phyloP scores from a whole-genome alignment of 2,888 invertebrate genomes.

The Cephus spinipes region DNA sequence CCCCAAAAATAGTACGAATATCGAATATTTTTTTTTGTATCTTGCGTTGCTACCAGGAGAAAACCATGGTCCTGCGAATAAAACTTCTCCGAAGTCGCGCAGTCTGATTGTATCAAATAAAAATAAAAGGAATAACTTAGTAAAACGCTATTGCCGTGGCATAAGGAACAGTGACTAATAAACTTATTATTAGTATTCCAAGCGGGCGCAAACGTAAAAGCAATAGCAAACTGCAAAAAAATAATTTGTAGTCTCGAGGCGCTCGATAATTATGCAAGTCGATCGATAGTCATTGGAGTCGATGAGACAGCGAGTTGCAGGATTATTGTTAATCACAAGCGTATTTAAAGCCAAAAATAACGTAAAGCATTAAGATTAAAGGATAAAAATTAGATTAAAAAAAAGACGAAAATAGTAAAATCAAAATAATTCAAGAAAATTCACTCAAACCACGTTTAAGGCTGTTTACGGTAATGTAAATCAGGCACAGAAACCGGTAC shows the following conservation, averaged over 20 bases:
- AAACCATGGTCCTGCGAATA: not conserved
- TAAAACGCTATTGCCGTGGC: not conserved
- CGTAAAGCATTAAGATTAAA: not conserved
- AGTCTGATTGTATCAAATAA: not conserved
- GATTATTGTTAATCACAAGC: not conserved
- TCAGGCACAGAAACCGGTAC: not conserved
- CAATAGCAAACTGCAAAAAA: not conserved
- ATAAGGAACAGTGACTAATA: not conserved
- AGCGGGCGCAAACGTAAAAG: not conserved
- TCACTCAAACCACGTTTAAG: not conserved
- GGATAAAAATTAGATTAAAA: not conserved
- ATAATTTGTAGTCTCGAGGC: not conserved
- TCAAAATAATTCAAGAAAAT: not conserved
- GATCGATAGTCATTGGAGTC: not conserved
- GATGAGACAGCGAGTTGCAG: not conserved
- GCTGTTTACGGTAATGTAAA: not conserved
- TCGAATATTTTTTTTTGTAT: not conserved
- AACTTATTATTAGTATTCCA: not conserved
- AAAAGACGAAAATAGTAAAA: not conserved
- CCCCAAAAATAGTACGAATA: not conserved
- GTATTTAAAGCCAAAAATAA: not conserved
- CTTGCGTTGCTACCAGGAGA: not conserved
- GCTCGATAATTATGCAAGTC: not conserved
- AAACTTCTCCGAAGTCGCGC: not conserved
- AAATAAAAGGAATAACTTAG: not conserved